Conservation (phyloP, 1,140 invertebrate genomes). For the Drosophila nannoptera region DNA sequence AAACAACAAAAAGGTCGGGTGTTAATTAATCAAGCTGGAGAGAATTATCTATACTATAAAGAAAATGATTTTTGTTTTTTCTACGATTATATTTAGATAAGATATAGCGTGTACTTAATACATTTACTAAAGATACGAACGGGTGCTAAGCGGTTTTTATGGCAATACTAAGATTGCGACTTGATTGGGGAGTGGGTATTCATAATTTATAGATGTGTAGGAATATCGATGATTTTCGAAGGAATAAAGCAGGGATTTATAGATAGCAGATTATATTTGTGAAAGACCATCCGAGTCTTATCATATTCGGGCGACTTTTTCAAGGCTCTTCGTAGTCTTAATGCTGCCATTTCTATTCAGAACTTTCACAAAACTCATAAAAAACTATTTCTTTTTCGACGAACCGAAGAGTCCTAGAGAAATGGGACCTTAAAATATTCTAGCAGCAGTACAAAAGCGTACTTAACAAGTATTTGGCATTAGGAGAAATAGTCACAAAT, state of each 20-base stretch:
- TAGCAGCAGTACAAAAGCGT: conserved; percentile 22
- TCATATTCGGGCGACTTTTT: too few relatives aligned
- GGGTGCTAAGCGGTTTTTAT: not conserved
- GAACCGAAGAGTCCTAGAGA: not conserved
- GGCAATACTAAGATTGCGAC: too few relatives aligned
- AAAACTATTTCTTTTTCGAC: too few relatives aligned
- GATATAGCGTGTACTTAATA: not conserved
- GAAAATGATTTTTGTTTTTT: not conserved
- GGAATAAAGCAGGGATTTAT: too few relatives aligned
- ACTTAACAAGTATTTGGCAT: conserved; percentile 26
- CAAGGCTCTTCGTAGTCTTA: too few relatives aligned
- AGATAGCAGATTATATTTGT: too few relatives aligned
- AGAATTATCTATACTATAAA: not conserved
- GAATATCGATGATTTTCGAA: too few relatives aligned
- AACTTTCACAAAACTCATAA: too few relatives aligned
- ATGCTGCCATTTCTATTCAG: too few relatives aligned
- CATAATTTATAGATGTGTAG: too few relatives aligned
- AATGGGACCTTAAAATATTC: not conserved
- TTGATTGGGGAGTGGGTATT: too few relatives aligned
- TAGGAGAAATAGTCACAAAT: conserved; percentile 31
- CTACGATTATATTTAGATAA: conserved; percentile 1
- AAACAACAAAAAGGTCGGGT: conserved; percentile 46
- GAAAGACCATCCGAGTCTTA: too few relatives aligned
- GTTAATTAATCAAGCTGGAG: conserved; percentile 40
- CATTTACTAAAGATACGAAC: not conserved